Percentiles rank a stretch among this genome's conserved stretches.
These are phyloP conservation scores for Linnaemya vulpina DNA, from an alignment of 2,888 invertebrate species.

Conservation along the genomic window DNA sequence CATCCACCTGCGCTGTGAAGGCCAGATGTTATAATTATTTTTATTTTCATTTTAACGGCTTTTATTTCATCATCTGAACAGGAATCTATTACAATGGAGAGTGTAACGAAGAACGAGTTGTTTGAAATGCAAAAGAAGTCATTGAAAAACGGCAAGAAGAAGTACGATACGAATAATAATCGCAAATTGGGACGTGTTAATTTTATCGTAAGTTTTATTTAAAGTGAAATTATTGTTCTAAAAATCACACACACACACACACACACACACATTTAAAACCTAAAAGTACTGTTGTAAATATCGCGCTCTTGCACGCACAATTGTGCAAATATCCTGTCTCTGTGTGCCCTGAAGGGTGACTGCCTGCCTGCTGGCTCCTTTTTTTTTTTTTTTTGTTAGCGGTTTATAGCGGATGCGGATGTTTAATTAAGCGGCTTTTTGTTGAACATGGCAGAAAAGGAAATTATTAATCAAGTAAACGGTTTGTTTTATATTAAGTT, in stretches of 20 bases:
- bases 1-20: neutral
- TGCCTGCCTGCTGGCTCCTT: constrained; percentile 39
- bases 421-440: constrained; percentile 51
- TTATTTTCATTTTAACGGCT: neutral
- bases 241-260: constrained; percentile 23
- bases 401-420: constrained; percentile 52
- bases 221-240: neutral
- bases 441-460: constrained; percentile 55
- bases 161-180: constrained; percentile 75
- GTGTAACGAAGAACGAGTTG: constrained; percentile 80
- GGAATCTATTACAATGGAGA: constrained; percentile 82
- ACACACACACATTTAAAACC: neutral
- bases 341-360: constrained; percentile 18
- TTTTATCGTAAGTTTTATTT: constrained; percentile 78
- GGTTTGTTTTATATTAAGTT: neutral
- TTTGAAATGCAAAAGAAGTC: constrained; percentile 80
- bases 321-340: constrained; percentile 24
- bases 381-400: neutral
- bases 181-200: constrained; percentile 80
- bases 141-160: constrained; percentile 79
- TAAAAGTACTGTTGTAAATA: constrained; percentile 2
- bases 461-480: constrained; percentile 68
- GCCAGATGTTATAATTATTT: constrained; percentile 35
- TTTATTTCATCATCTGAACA: constrained; percentile 67
- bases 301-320: constrained; percentile 10